Evolutionary conservation across 2,797 vertebrate genomes (phyloP), one percentile per base, ranked within the genome.

Genomic region (Esox masquinongy): DNA sequence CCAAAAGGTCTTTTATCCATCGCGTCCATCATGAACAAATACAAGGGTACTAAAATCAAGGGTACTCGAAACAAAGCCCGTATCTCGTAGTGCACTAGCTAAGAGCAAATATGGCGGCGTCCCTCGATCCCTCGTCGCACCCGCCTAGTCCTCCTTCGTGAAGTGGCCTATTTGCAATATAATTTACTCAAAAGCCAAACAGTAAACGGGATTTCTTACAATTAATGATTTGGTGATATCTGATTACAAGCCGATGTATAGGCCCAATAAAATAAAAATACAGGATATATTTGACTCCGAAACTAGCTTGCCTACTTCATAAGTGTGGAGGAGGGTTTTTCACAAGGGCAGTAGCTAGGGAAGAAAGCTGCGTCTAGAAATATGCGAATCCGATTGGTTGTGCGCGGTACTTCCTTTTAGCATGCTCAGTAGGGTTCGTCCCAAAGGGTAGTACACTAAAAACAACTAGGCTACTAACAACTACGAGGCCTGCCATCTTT

Each of bases 71-170:
- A 56, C 24, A 34, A 72, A 67, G 26, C 31, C 29, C 64, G 56
- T 36, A 36, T 36, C 26, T 7, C 64, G 31, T 36, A 67, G 64
- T 31, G 50, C 70, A 72, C 50, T 72, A 72, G 17, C 70, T 34
- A 72, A 53, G 49, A 72, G 70, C 50, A 31, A 72, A 72, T 72
- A 72, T 72, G 70, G 70, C 70, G 70, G 69, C 69, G 47, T 43
- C 22, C 39, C 24, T 49, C 16, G n/a, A 22, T 47, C n/a, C 39
- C 43, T 56, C 24, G 29, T 72, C 70, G 50, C 70, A 49, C 50
- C 49, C 26, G 29, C 24, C 49, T 51, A 70, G 47, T 47, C 24
- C 43, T 29, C 63, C 29, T 66, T 16, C 43, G 47, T 70, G 63
- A 50, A 70, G n/a, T 70, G 14, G 12, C 68, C 43, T 24, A 50